Base-by-base conservation (phyloP, 1,140 invertebrate species). In the Sarcophaga bullata region DNA sequence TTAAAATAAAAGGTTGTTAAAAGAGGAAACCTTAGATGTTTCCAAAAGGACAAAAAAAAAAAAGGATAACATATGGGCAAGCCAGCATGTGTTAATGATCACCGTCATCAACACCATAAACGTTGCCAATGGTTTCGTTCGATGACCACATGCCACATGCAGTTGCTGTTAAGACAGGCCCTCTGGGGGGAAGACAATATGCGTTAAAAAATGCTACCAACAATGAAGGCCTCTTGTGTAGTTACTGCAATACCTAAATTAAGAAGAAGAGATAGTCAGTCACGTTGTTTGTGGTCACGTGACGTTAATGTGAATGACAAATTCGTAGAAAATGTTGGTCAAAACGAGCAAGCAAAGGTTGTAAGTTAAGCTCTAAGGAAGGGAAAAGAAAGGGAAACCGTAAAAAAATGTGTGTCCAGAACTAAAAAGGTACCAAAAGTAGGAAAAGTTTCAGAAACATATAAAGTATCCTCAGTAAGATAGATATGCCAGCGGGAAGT, bases 11-110 rank as follows among this genome's bases (percentile, higher is more conserved):
- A n/a, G 4, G 25, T 37, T 58, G 54, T 58, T 58, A n/a, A 58
- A 10, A 19, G 19, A 68, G 62, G 62, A 68, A 68, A 68, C 62
- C 62, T 68, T 68, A 68, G 62, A 68, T 68, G 25, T 37, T 68
- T 68, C 17, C 62, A 58, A 6, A 58, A 4, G 15, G 2, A 15
- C 11, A 58, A 37, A 37, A 8, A 68, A 9, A 68, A 9, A 19
- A 68, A 68, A 68, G n/a, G 17, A 68, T 68, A 68, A 68, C 62
- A 68, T 68, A 68, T 68, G 62, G 17, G n/a, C 62, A 10, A 6
- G 8, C 62, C 62, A 68, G 6, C 62, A 68, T 68, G 62, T 68
- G n/a, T 7, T 68, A n/a, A 9, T 62, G n/a, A n/a, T 68, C 62
- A 68, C 10, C 62, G 8, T 58, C 54, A 58, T 58, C 54, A 58